Base-by-base conservation (phyloP, 2,113 vertebrate genomes). In the Hystrix cristata region DNA sequence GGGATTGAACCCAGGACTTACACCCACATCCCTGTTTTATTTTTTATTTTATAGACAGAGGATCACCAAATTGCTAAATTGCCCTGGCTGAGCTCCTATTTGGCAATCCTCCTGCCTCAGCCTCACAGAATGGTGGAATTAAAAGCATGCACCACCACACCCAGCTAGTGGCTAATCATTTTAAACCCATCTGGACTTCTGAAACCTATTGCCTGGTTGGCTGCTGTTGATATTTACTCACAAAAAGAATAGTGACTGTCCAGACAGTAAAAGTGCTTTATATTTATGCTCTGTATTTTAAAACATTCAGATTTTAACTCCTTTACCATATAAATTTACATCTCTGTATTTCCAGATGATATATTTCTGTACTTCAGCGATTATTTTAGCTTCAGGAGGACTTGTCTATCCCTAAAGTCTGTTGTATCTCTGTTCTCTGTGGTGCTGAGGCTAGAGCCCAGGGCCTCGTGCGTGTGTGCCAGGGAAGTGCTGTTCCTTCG, bases 361-460 rank as follows among this genome's bases (percentile, higher is more conserved):
- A n/a, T 91, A 60, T 82, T 34, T 91, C 43, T 80, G 87, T 72
- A 90, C 96, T 79, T 34, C 67, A 74, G 34, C 71, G 34, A 67
- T 72, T 53, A 62, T 74, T 92, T 90, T 78, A 86, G 43, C 38
- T 90, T 92, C 31, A 7, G 79, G 21, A 74, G 19, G n/a, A 71
- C 51, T 11, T 55, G 18, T 55, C 23, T 14, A 13, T 25, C n/a
- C 59, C 55, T 81, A n/a, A 57, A 57, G 19, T 81, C 51, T 60
- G 57, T 27, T 38, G 21, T 59, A 76, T 76, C 25, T n/a, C 43
- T 72, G 11, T 13, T 16, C n/a, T 62, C 46, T 21, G 57, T 1
- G 38, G 29, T 23, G 18, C 71, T n/a, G 80, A 51, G 43, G n/a
- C 14, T 84, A 25, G 10, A 23, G 48, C 31, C 53, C 27, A 48